Percentiles rank a stretch among this genome's conserved stretches.
phyloP scores from a whole-genome alignment of 2,888 invertebrate genomes.

The Caenorhabditis drosophilae region DNA sequence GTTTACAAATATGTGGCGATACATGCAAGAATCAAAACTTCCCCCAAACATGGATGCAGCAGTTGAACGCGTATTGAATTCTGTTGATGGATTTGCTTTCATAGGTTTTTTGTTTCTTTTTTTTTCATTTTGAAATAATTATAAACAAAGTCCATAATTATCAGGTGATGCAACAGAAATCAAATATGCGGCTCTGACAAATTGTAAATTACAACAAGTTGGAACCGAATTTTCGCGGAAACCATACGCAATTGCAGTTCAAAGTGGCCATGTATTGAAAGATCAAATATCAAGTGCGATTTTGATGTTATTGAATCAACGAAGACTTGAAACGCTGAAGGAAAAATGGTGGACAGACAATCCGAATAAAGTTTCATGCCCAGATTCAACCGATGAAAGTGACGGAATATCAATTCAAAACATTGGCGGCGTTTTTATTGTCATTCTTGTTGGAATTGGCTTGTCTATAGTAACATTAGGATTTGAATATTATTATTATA shows the following conservation, averaged over 20 bases:
- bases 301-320: slow-evolving; percentile 87
- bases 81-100: slow-evolving; percentile 83
- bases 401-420: slow-evolving; percentile 97
- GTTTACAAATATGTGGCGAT: slow-evolving; percentile 96
- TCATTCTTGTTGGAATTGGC: slow-evolving; percentile 80
- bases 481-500: slow-evolving; percentile 79
- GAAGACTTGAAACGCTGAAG: slow-evolving; percentile 88
- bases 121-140: not conserved
- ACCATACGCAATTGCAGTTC: slow-evolving; percentile 94
- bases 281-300: slow-evolving; percentile 73
- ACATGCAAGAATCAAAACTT: slow-evolving; percentile 77
- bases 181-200: slow-evolving; percentile 80
- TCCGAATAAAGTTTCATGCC: slow-evolving; percentile 74
- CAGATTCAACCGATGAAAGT: slow-evolving; percentile 79
- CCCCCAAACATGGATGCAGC: slow-evolving; percentile 83
- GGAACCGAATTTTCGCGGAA: slow-evolving; percentile 96
- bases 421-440: slow-evolving; percentile 96
- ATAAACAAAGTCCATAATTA: not conserved
- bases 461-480: slow-evolving; percentile 77
- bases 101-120: slow-evolving; percentile 74
- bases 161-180: slow-evolving; percentile 89
- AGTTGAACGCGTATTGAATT: slow-evolving; percentile 76
- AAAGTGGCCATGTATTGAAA: slow-evolving; percentile 75
- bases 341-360: slow-evolving; percentile 96
- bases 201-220: slow-evolving; percentile 85